Evolutionary conservation across 2,797 vertebrate species (phyloP).

Genomic region (Chaenodraco wilsoni): DNA sequence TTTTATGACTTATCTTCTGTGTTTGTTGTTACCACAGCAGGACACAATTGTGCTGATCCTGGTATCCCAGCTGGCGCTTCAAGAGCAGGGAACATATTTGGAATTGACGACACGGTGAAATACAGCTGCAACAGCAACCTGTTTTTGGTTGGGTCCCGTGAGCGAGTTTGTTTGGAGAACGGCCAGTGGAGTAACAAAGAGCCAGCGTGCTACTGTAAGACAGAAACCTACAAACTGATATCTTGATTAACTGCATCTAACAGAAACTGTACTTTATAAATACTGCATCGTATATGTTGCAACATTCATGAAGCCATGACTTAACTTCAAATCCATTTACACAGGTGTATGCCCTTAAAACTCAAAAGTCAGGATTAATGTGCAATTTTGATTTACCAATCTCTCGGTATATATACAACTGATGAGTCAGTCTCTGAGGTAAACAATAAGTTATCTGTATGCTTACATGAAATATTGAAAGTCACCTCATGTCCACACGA

Average conservation of each 20-base stretch:
- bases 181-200: conserved; percentile 73
- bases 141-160: conserved; percentile 66
- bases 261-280: neutral
- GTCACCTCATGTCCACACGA: neutral
- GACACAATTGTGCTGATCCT: conserved; percentile 66
- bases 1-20: conserved; percentile 1
- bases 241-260: no score
- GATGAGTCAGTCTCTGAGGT: neutral
- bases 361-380: neutral
- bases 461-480: neutral
- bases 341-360: neutral
- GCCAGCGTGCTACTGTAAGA: conserved; percentile 79
- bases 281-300: neutral
- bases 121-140: conserved; percentile 61
- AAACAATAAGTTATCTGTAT: neutral
- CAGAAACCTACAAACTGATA: neutral
- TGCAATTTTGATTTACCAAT: neutral
- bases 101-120: conserved; percentile 61
- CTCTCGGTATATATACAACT: neutral
- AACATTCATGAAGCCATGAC: neutral
- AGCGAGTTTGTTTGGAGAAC: conserved; percentile 67
- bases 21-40: conserved; percentile 47
- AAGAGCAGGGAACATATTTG: conserved; percentile 59
- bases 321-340: neutral
- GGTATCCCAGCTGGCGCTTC: conserved; percentile 73